Percentiles rank a stretch among this genome's conserved stretches.
These are phyloP conservation scores for Spea multiplicata DNA, from an alignment of 2,113 vertebrate genomes.

Conservation along the genomic window DNA sequence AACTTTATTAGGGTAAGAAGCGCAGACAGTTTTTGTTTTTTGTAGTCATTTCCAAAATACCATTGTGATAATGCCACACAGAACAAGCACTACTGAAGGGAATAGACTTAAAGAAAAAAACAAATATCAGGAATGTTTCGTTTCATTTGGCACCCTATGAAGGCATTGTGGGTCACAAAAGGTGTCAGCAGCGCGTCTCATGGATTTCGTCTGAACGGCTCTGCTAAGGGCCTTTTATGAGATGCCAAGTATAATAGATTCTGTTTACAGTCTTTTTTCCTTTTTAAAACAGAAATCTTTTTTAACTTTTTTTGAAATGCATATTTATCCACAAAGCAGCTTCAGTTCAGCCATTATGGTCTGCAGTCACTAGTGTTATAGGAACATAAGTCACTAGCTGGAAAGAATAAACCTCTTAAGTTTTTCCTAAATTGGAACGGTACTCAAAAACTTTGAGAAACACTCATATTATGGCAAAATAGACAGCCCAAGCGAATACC, in stretches of 20 bases:
- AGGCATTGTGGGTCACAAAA: conserved; percentile 42
- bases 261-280: conserved; percentile 29
- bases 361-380: too few relatives aligned
- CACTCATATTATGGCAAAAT: too few relatives aligned
- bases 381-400: too few relatives aligned
- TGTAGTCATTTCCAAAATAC: conserved; percentile 2
- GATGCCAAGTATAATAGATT: conserved; percentile 40
- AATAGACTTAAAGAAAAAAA: conserved; percentile 19
- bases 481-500: too few relatives aligned
- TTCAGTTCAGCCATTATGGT: neutral
- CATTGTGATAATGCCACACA: conserved; percentile 4
- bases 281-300: conserved; percentile 21
- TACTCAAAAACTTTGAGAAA: too few relatives aligned
- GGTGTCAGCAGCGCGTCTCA: conserved; percentile 36
- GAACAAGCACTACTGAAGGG: conserved; percentile 19
- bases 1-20: too few relatives aligned
- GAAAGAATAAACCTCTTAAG: too few relatives aligned
- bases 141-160: conserved; percentile 40
- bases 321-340: neutral
- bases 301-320: neutral
- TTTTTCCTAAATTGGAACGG: too few relatives aligned
- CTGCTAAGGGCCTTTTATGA: conserved; percentile 34
- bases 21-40: too few relatives aligned
- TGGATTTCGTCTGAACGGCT: conserved; percentile 22
- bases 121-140: conserved; percentile 11